Evolutionary conservation across 1,140 invertebrate species (phyloP).

Genomic region (Psix sp.): DNA sequence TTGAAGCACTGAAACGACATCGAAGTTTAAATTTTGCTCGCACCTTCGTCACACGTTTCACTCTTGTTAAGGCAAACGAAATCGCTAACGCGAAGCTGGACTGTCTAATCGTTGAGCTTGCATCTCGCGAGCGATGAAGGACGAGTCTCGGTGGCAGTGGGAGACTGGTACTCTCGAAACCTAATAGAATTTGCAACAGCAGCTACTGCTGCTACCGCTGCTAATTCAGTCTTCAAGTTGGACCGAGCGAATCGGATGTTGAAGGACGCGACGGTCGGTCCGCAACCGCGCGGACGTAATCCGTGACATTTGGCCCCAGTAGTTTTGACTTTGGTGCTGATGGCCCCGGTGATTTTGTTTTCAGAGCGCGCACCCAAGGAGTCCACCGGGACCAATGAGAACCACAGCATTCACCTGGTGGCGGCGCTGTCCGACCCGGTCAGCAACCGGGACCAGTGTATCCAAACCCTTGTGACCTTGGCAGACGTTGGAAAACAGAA

Average conservation of each 20-base stretch:
- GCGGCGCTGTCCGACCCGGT: constrained; percentile 41
- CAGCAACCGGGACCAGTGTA: constrained; percentile 22
- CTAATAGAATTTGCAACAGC: constrained; percentile 19
- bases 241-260: constrained; percentile 59
- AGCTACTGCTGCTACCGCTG: constrained; percentile 66
- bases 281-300: not conserved
- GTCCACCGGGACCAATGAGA: constrained; percentile 12
- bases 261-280: constrained; percentile 22
- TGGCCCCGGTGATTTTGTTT: constrained; percentile 66
- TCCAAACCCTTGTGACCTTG: constrained; percentile 23
- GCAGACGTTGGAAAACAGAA: constrained; percentile 49
- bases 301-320: constrained; percentile 10
- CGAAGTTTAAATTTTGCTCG: too few species aligned
- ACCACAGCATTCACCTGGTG: constrained; percentile 38
- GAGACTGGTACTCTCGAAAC: constrained; percentile 33
- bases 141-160: constrained; percentile 34
- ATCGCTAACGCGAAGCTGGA: not conserved
- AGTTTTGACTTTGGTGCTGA: too few species aligned
- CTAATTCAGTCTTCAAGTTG: constrained; percentile 69
- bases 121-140: constrained; percentile 27
- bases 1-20: too few species aligned
- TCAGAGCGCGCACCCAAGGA: constrained; percentile 69
- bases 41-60: too few species aligned
- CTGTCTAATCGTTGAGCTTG: constrained; percentile 16
- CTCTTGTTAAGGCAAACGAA: too few species aligned